phyloP scores from a whole-genome alignment of 2,113 vertebrate species.

The Carassius gibelio region DNA sequence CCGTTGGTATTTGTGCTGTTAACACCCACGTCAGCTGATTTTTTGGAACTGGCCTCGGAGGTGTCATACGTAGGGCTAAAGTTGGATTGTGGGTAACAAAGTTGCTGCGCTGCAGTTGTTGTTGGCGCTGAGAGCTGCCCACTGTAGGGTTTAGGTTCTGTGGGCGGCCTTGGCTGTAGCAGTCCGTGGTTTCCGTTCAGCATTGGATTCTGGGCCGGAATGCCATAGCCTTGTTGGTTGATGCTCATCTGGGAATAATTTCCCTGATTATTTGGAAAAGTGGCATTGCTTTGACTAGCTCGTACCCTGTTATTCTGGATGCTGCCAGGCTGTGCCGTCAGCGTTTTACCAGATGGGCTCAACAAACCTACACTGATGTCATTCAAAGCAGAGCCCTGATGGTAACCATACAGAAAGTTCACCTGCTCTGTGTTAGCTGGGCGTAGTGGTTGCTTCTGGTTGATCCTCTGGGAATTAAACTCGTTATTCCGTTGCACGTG shows the following conservation, averaged over 20 bases:
- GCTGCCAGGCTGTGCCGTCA: conserved; percentile 64
- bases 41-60: conserved; percentile 69
- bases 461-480: conserved; percentile 68
- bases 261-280: conserved; percentile 59
- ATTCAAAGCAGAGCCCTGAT: conserved; percentile 64
- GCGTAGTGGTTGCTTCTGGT: conserved; percentile 73
- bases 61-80: conserved; percentile 65
- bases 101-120: conserved; percentile 67
- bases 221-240: conserved; percentile 72
- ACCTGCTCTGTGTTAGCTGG: conserved; percentile 65
- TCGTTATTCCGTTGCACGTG: conserved; percentile 67
- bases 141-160: conserved; percentile 68
- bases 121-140: conserved; percentile 70
- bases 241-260: conserved; percentile 67
- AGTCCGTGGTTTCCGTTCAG: conserved; percentile 62
- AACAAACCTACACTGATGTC: conserved; percentile 39
- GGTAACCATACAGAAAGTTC: conserved; percentile 67
- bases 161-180: conserved; percentile 80
- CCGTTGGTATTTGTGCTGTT: conserved; percentile 65
- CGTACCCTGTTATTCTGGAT: conserved; percentile 72
- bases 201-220: conserved; percentile 69
- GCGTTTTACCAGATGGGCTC: conserved; percentile 67
- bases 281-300: conserved; percentile 62
- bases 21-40: conserved; percentile 31
- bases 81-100: conserved; percentile 72